Base-by-base conservation (phyloP, 2,888 invertebrate species). In the Charanyca ferruginea region DNA sequence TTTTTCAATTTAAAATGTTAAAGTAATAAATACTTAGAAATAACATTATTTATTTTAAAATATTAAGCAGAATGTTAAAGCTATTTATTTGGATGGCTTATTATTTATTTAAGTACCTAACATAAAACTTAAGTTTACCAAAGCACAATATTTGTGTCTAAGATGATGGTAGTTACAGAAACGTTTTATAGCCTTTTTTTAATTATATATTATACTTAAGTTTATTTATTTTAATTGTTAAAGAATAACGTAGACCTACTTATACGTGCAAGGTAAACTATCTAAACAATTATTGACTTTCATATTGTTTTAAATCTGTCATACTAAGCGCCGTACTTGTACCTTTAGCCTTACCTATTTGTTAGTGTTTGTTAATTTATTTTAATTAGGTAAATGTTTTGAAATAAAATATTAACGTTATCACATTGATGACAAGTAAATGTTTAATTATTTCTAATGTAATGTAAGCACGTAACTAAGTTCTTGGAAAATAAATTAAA, bases 351-450 rank as follows among this genome's bases (percentile, higher is more conserved):
- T 9, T 32, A 32, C 11, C 32, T 11, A 44, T 28, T 20, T 20
- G 16, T 44, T 18, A 16, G 3, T 25, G 11, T 13, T n/a, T 20
- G 25, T 42, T 54, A 16, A 41, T 48, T n/a, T 18, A 28, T 28
- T 22, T n/a, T 7, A 5, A 18, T 6, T 16, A n/a, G n/a, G n/a
- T n/a, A 47, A 3, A n/a, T 9, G 13, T 38, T 1, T 63, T 32
- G 6, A 64, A 1, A 42, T n/a, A n/a, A n/a, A n/a, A n/a, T n/a
- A 16, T 13, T 20, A 41, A 65, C 16, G 65, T 64, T 42, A 65
- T 65, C 49, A 65, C 42, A 48, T 64, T 63, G 63, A 63, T 63
- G 63, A 41, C 65, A 13, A 38, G 13, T 28, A 9, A 28, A 16
- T 8, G n/a, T 48, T 48, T 20, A 41, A 4, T 42, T 38, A 16